Evolutionary conservation across 2,888 invertebrate species (phyloP), one percentile per base, ranked within the genome.

Genomic region (Ectemnius lituratus): DNA sequence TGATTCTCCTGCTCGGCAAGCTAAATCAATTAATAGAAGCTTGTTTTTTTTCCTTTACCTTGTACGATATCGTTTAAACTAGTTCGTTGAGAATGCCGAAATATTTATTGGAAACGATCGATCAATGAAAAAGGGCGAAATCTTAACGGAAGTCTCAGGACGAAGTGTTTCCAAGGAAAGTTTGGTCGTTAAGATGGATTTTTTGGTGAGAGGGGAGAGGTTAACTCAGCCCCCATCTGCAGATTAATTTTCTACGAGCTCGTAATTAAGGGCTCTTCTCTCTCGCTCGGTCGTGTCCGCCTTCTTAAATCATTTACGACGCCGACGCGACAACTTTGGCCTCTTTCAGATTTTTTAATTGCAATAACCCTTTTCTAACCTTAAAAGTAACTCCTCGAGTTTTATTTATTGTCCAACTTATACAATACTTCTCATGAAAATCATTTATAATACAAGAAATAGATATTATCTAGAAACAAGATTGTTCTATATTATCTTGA

Each of bases 211-310:
- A n/a, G n/a, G 27, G 20, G 57, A 56, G 23, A 3, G 62, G 61
- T 63, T 69, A 59, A 49, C 59, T 59, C 49, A 59, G 63, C 60
- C 49, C 49, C 49, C 46, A 59, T 64, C 62, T 63, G 64, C 47
- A 63, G 63, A 64, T 69, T 69, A 69, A 64, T 63, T 69, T 64
- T 45, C 16, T 52, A 63, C 23, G 58, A 64, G 58, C n/a, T 49
- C n/a, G 59, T 69, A 69, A 69, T 59, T 58, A 69, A 63, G 49
- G 20, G 59, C 52, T 69, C 63, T 14, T 16, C 37, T 37, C 11
- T 37, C 37, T 37, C 37, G 2, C 23, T 23, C 8, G 37, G 8
- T 1, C 23, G 1, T 23, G 23, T 23, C 23, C 23, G 37, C 37
- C 3, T 23, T 0, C 4, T 13, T 69, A 69, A 64, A 69, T 69